Evolutionary conservation across 2,797 vertebrate genomes (phyloP), one percentile per base, ranked within the genome.

Genomic region (Brachymystax lenok): DNA sequence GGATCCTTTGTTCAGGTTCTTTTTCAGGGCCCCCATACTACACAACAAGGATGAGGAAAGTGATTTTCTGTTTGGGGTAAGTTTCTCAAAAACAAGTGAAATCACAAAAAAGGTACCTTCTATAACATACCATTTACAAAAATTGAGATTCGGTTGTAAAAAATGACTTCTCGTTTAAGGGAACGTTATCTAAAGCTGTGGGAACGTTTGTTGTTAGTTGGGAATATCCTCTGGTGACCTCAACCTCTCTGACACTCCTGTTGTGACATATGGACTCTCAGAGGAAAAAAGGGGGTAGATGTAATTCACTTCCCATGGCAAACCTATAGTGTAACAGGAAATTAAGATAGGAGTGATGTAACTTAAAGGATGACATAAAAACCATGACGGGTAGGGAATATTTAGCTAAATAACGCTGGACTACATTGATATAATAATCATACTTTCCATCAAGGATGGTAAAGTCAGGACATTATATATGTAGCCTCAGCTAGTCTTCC

Each of bases 271-370:
- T 73, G 35, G 35, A 40, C 24, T 27, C 61, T 64, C 61, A n/a
- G 3, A 64, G 24, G 61, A 64, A 27, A 64, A 24, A 64, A 24
- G 67, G 46, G 69, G 3, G 71, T 74, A 68, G 19, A 66, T 16
- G 61, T 71, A 40, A 71, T 40, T 52, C 54, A 51, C 54, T 27
- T 4, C 68, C 10, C 71, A 63, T 46, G 21, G 27, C 75, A 52
- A 80, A 74, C 56, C 69, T 40, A 40, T 40, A 40, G 6, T 40
- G 35, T 40, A 35, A 74, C 77, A 54, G 66, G 73, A 19, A 19
- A n/a, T 19, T 56, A 19, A 56, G 4, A 56, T 56, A 6, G 17
- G 16, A 17, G 16, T 4, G 17, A 17, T 56, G 54, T 56, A 17
- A 19, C 54, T 56, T 17, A 56, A 56, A 56, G 54, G 16, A 19